Base-by-base conservation (phyloP, 1,140 invertebrate species). In the Aleiodes sp. region DNA sequence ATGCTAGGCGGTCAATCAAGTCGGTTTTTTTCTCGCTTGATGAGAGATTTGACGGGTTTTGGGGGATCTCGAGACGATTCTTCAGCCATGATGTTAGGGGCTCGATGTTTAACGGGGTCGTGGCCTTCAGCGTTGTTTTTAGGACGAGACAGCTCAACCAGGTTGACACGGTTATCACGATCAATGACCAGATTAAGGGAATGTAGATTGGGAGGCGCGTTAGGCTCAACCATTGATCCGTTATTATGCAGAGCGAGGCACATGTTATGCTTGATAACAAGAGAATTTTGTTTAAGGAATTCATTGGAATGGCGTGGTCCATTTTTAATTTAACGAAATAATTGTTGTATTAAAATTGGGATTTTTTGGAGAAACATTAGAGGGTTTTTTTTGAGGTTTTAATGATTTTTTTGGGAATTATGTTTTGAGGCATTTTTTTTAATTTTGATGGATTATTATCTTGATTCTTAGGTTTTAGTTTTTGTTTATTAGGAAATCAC, bases 61-160 rank as follows among this genome's bases (percentile, higher is more conserved):
- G 2, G 7, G 8, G 12, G 0, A 62, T 64, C 35, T 31, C 24
- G 14, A 7, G 14, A 39, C 12, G 59, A 28, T 28, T 19, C 62
- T 6, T 70, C 31, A 29, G 33, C 43, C 57, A 60, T 67, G 4
- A 57, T 29, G 43, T 65, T 21, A 60, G 0, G 10, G 76, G 73
- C 8, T 74, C 61, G 12, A 81, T 28, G 31, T 73, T 68, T 4
- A 83, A 56, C 4, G 82, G 81, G 8, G 68, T 60, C 35, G 66
- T 80, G 4, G 79, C 79, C 73, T 82, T 83, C 6, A 84, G 39
- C 1, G 76, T 76, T 16, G 75, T 66, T 75, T 77, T 80, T 41
- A 84, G 59, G 12, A 82, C 16, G 12, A 71, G 74, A 29, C 79
- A 83, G 43, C 82, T 83, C 4, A 83, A 39, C 81, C 82, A 83